Base-by-base conservation (phyloP, 92 coral and sea anemone genomes). In the Bergia puertoricense region DNA sequence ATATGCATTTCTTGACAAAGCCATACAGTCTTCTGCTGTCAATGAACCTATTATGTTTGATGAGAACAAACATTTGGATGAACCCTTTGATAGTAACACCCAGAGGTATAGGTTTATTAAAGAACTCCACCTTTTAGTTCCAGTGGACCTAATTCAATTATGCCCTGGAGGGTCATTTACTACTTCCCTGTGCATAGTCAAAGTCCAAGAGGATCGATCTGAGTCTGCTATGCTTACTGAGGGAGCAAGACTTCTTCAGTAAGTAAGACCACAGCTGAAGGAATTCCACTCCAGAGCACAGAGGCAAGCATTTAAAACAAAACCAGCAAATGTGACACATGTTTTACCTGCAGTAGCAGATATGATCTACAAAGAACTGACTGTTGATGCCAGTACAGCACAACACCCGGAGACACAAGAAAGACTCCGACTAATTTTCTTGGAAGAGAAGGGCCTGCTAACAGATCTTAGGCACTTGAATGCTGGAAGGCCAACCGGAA, bases 331-430 rank as follows among this genome's bases (percentile, higher is more conserved):
- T 88, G 80, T 88, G 13, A 80, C 73, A 8, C 39, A 51, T 11
- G 38, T 89, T 41, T 68, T 82, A 37, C 89, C 89, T 44, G 46
- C 81, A 36, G 86, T 90, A 59, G 92, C 92, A 39, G 89, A 90
- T 44, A 56, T 90, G 81, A 90, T 90, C 54, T 86, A 90, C 89
- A 78, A 85, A 42, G 86, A 80, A 54, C 86, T 86, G 46, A 80
- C 92, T 39, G 80, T 90, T 22, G 89, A 85, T 85, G 85, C 92
- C 18, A 90, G 85, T 79, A 89, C 86, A 76, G 92, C 92, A 20
- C 36, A 85, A 16, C 85, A 90, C 39, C 92, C 92, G 43, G 89
- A 84, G 11, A 90, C 92, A 66, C 92, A 90, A 67, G 86, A 90
- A 83, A 86, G 92, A 66, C 85, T 90, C 23, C n/a, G 89, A 85